Conservation (phyloP, 2,113 vertebrate species). For the Tragulus kanchil region DNA sequence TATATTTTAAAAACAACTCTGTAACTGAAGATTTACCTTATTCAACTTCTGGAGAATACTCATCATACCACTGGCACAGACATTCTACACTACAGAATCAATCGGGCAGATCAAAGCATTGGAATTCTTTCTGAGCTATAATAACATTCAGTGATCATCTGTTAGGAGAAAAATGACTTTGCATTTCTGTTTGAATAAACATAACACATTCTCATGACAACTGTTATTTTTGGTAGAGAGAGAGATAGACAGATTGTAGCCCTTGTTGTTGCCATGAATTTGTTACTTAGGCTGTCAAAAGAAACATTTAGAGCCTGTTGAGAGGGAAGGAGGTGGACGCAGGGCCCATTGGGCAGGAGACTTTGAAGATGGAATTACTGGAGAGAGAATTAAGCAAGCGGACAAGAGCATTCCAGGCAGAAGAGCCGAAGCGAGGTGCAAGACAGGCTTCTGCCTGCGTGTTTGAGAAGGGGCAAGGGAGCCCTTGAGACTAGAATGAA, state of each 20-base stretch:
- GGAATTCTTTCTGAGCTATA: background rate
- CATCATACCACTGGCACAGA: background rate
- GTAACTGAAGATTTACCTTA: background rate
- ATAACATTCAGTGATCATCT: background rate
- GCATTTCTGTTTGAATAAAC: slow-evolving; percentile 15
- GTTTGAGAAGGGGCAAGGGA: background rate
- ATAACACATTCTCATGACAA: background rate
- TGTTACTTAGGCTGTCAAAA: background rate
- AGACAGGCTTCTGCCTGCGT: background rate
- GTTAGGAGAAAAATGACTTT: slow-evolving; percentile 11
- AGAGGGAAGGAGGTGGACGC: background rate
- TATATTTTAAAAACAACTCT: background rate
- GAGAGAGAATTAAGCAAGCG: background rate
- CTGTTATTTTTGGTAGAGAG: background rate
- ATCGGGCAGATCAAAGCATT: background rate
- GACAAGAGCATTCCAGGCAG: background rate
- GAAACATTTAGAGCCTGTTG: background rate
- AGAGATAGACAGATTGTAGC: background rate
- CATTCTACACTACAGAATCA: background rate
- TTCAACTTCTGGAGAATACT: background rate
- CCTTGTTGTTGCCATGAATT: background rate
- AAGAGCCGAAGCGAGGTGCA: background rate
- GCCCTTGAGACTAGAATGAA: background rate
- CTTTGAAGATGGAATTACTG: background rate
- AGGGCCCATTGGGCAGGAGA: background rate